Evolutionary conservation across 2,113 vertebrate species (phyloP), one percentile per base, ranked within the genome.

Genomic region (Castor canadensis): DNA sequence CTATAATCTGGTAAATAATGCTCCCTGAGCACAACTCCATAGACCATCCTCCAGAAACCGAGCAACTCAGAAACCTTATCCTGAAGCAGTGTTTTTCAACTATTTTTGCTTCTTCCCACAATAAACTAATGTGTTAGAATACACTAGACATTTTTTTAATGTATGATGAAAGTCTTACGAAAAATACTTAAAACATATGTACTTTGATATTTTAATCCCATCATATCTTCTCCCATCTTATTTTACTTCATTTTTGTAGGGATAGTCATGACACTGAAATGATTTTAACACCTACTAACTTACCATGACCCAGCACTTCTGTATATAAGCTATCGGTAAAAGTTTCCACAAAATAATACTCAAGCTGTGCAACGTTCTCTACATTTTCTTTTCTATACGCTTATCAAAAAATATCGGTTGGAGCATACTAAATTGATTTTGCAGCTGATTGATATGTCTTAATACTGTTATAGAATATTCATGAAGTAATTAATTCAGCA

Each of bases 221-320:
- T 79, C 80, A 19, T 79, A 4, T 76, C 52, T 38, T 84, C 12
- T 20, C 35, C 35, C 62, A 5, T 75, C 56, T 58, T 56, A 38
- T 10, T 94, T 35, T 73, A 28, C 62, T 54, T n/a, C 16, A 67
- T 69, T 83, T 35, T 56, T 35, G 32, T 16, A 83, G 73, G 64
- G 49, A 84, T 32, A 87, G 26, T 90, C 40, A 82, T 79, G 38
- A 81, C 40, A 82, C 52, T 76, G n/a, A 90, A 96, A 82, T 95
- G 60, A 89, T 87, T 92, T 85, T 79, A 87, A 73, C 66, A 88
- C 60, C 38, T 56, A 28, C 47, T 90, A 72, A 85, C 54, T 86
- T 43, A 60, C 79, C 58, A 66, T 71, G 69, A 91, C 64, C 56
- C 32, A 84, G 17, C 40, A 52, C 30, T 85, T 52, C 16, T 32